These are phyloP conservation scores for Triops cancriformis DNA, from an alignment of 1,140 invertebrate genomes.

Conservation along the genomic window DNA sequence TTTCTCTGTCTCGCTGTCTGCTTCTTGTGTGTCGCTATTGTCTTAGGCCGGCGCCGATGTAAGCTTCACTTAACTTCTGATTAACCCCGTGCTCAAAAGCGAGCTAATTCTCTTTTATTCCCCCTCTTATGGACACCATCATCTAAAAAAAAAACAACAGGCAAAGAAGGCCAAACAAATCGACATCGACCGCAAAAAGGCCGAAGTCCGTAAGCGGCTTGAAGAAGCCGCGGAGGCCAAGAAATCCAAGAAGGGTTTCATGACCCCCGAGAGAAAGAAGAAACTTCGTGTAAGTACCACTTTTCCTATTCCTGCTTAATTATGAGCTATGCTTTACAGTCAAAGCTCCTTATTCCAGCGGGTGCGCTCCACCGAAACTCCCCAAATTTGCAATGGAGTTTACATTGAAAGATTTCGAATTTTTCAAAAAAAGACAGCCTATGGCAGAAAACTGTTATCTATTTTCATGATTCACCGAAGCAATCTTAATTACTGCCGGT, in stretches of 20 bases:
- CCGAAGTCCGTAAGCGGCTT: constrained; percentile 89
- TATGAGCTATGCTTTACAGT: no score
- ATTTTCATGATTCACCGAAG: no score
- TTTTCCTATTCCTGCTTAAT: no score
- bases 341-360: no score
- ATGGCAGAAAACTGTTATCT: no score
- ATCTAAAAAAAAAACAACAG: constrained; percentile 25
- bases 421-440: no score
- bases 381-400: no score
- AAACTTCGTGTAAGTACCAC: constrained; percentile 75
- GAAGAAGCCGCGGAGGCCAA: constrained; percentile 91
- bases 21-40: background rate
- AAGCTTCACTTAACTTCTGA: background rate
- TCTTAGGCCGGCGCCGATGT: background rate
- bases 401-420: no score
- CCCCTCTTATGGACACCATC: background rate
- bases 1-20: background rate
- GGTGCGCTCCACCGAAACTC: no score
- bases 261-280: constrained; percentile 97
- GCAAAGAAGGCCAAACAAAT: constrained; percentile 85
- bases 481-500: no score
- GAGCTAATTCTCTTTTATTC: background rate
- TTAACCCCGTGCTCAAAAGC: background rate
- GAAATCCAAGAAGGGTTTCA: constrained; percentile 96
- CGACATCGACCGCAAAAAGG: constrained; percentile 87